Evolutionary conservation across 2,888 invertebrate species (phyloP).

Genomic region (Tanytarsus gracilentus): DNA sequence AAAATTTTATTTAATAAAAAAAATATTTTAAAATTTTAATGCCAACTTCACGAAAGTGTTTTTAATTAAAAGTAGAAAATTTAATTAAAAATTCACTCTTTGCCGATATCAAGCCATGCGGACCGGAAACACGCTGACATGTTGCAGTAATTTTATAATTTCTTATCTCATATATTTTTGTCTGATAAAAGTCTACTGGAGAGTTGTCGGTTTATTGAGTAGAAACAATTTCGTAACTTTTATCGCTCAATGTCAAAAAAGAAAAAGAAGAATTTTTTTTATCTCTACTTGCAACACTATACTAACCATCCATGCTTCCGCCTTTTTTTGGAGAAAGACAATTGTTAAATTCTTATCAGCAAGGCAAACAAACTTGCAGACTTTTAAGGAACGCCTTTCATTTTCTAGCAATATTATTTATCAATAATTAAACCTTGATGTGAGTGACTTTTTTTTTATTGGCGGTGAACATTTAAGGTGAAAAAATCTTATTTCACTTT

Average conservation of each 20-base stretch:
- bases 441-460: not conserved
- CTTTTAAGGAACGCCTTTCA: conserved; percentile 1
- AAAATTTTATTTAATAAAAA: not conserved
- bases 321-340: conserved; percentile 7
- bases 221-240: too few relatives aligned
- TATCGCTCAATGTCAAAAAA: not conserved
- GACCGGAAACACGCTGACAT: not conserved
- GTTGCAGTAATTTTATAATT: not conserved
- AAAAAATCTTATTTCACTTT: too few relatives aligned
- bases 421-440: not conserved
- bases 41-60: not conserved
- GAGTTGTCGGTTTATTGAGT: too few relatives aligned
- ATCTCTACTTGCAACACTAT: not conserved
- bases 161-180: too few relatives aligned
- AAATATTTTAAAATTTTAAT: not conserved
- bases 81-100: not conserved
- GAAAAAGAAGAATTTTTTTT: not conserved
- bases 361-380: not conserved
- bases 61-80: not conserved
- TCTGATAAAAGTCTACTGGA: too few relatives aligned
- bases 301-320: conserved; percentile 24
- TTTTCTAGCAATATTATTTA: not conserved
- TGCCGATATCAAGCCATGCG: not conserved
- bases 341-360: conserved; percentile 5
- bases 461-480: too few relatives aligned